Evolutionary conservation across 1,140 invertebrate species (phyloP), one percentile per base, ranked within the genome.

Genomic region (Drosophila arawakana): DNA sequence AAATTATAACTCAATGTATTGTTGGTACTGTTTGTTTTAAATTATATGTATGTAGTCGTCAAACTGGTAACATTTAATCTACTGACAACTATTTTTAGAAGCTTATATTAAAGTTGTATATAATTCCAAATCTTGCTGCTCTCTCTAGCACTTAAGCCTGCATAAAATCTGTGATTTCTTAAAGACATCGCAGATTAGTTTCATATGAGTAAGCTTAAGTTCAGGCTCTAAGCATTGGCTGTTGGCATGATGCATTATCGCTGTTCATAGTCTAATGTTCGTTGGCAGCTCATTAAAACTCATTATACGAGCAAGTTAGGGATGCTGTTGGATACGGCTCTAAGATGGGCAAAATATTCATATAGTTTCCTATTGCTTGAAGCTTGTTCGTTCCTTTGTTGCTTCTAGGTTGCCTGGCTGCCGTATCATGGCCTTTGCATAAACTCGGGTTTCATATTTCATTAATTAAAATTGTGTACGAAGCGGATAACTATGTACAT

Each of bases 381-480:
- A 44, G 15, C 5, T 3, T n/a, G 37, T 13, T 15, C 6, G 41
- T n/a, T 30, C 37, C 30, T 30, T 11, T 41, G 11, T 25, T 13
- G 5, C 25, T 46, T 1, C 18, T 8, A 21, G 46, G 13, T 10
- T 52, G 44, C 10, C 30, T 37, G 39, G 49, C 25, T 63, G 61
- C 50, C 50, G 59, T 46, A 49, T 54, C 68, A 47, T 85, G 81
- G 62, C 83, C 76, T 76, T 70, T 71, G 72, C 76, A 80, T 76
- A 82, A 81, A 69, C 68, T 83, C 35, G 35, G 77, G 83, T 83
- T 77, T 86, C 80, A 79, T 77, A 88, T 86, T 86, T 86, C 83
- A 89, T 83, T 86, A 86, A 86, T 86, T 86, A 86, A 86, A 86
- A 86, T 88, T 83, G 66, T 82, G 58, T 81, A 65, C 66, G 37